Percentiles rank a stretch among this genome's conserved stretches.
Conservation (phyloP, 1,140 invertebrate species). For the Colletes latitarsis region DNA sequence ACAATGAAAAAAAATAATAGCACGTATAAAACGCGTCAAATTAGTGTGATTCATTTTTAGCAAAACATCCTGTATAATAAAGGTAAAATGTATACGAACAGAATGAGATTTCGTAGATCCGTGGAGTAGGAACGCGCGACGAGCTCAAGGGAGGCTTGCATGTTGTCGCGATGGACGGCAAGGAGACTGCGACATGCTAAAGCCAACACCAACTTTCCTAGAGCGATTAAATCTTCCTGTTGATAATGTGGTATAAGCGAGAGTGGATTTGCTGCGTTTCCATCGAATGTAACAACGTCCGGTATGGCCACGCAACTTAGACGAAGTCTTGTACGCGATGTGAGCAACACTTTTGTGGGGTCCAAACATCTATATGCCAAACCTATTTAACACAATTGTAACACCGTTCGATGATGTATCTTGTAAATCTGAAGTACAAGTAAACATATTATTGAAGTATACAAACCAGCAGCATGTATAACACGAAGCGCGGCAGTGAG, state of each 20-base stretch:
- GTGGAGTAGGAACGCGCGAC: conserved; percentile 94
- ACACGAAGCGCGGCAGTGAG: conserved; percentile 95
- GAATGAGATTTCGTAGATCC: conserved; percentile 96
- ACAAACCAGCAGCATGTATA: conserved; percentile 90
- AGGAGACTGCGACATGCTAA: conserved; percentile 94
- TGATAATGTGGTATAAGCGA: conserved; percentile 90
- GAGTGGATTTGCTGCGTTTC: conserved; percentile 84
- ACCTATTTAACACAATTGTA: conserved; percentile 72
- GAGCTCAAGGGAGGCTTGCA: conserved; percentile 93
- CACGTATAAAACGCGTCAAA: too few species aligned
- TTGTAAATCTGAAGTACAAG: neutral
- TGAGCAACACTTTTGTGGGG: conserved; percentile 94
- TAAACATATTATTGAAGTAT: conserved; percentile 1
- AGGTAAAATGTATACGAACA: conserved; percentile 85
- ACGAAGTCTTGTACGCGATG: conserved; percentile 86
- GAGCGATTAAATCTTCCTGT: conserved; percentile 94
- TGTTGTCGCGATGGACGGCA: conserved; percentile 92
- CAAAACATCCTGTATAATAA: neutral
- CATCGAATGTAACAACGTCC: conserved; percentile 92
- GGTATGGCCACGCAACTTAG: conserved; percentile 91
- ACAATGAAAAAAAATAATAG: too few species aligned
- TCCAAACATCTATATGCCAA: conserved; percentile 90
- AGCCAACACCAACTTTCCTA: conserved; percentile 95
- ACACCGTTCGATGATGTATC: neutral
- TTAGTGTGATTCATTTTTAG: too few species aligned